phyloP scores from a whole-genome alignment of 1,140 invertebrate species.

The Lysiphlebus fabarum region DNA sequence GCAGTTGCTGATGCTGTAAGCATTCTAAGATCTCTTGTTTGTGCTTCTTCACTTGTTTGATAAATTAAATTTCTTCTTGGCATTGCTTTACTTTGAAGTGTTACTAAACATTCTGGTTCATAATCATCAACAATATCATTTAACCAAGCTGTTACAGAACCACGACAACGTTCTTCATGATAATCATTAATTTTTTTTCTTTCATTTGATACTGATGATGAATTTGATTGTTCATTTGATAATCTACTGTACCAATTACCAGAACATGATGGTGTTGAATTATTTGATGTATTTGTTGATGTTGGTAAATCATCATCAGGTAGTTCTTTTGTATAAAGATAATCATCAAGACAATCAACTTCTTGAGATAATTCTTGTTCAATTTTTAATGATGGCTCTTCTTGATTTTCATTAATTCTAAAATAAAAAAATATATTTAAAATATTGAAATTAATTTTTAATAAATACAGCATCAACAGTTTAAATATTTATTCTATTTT shows the following conservation, averaged over 20 bases:
- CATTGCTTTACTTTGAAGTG: slow-evolving; percentile 44
- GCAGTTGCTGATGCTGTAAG: slow-evolving; percentile 44
- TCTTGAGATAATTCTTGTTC: slow-evolving; percentile 13
- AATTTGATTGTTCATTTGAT: slow-evolving; percentile 10
- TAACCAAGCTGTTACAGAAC: slow-evolving; percentile 37
- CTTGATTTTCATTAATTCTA: slow-evolving; percentile 33
- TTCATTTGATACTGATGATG: slow-evolving; percentile 3
- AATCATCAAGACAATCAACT: slow-evolving; percentile 40
- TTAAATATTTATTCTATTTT: too few relatives aligned
- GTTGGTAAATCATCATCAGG: slow-evolving; percentile 32
- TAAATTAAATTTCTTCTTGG: slow-evolving; percentile 24
- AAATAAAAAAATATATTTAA: slow-evolving; percentile 8
- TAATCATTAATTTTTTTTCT: not conserved
- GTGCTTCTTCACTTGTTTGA: slow-evolving; percentile 22
- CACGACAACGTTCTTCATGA: not conserved
- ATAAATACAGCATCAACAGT: too few relatives aligned
- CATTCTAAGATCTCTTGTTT: slow-evolving; percentile 34
- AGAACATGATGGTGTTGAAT: slow-evolving; percentile 11
- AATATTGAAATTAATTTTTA: slow-evolving; percentile 4
- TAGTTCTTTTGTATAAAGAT: slow-evolving; percentile 41
- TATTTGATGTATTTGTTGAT: slow-evolving; percentile 7
- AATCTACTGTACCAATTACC: slow-evolving; percentile 18
- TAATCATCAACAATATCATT: slow-evolving; percentile 32
- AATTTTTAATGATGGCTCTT: slow-evolving; percentile 20
- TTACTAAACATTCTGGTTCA: slow-evolving; percentile 38